Base-by-base conservation (phyloP, 2,797 vertebrate species). In the Phataginus tetradactyla region DNA sequence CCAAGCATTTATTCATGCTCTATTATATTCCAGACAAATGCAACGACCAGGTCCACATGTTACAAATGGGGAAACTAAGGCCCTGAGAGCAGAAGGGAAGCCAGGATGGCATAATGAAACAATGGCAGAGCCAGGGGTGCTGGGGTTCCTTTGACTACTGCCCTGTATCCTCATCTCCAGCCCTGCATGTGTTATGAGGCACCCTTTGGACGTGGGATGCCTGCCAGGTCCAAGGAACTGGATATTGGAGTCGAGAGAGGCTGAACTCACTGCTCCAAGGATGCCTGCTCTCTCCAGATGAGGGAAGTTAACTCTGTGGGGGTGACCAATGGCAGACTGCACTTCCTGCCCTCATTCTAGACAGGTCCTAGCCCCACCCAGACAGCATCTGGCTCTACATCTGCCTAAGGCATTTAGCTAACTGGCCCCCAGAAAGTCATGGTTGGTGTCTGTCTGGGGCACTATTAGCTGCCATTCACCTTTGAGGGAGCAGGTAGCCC, bases 391-490 rank as follows among this genome's bases (percentile, higher is more conserved):
- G 92, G 95, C 85, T 95, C 85, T 87, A 96, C 96, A 97, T 97
- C 96, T 98, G 96, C 96, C 94, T 88, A 97, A 96, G 81, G 92
- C 95, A 96, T 97, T 97, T 96, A 95, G 95, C 81, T 95, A 95
- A 93, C 86, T 77, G 93, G 61, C 17, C 93, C 84, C 92, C 87
- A 84, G 80, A 97, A 96, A 90, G 57, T 68, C 77, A 81, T 42
- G 45, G 75, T 21, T 95, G 86, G 55, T 59, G 68, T 93, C 78
- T 74, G 32, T 84, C 49, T 88, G 34, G 75, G 79, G 59, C 37
- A 91, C 66, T 86, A 51, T 97, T 90, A 95, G 84, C 86, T 90
- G 51, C 27, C 66, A 88, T 20, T 94, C 79, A 79, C 34, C 32
- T n/a, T 92, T 55, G 27, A 85, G 77, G 91, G 39, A 92, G 69